Evolutionary conservation across 2,888 invertebrate genomes (phyloP), one percentile per base, ranked within the genome.

Genomic region (Miltochrista miniata): DNA sequence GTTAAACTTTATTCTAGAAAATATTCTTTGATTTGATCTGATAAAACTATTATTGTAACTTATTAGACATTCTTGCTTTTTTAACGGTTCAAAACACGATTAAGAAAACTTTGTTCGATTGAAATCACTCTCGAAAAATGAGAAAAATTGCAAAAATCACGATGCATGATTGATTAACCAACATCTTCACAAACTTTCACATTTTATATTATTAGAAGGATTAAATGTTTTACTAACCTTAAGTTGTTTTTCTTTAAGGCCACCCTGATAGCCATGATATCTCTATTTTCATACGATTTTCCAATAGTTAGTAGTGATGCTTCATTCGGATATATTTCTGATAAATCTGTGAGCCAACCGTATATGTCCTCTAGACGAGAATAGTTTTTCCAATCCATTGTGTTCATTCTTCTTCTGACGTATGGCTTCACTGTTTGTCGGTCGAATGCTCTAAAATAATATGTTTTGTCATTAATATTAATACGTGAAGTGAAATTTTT

Each of bases 311-410:
- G 8, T 10, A 48, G 0, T 29, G 81, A 76, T 1, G 94, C 86
- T 40, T 83, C 74, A 1, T 75, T 52, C 0, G 93, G 90, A 67
- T 93, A 81, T 5, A 68, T 54, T 0, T 59, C 66, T 0, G 81
- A 79, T 15, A 94, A 70, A 54, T 88, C 88, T 13, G 80, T 80
- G 8, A 95, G 64, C 93, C 94, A 95, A 1, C 72, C 73, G 58
- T 94, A 87, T 35, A 95, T 94, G 47, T 94, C 94, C 0, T 92
- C 79, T 9, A 94, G 67, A 0, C 85, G 85, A 65, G 93, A 92
- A 68, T 93, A 96, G 12, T 81, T 89, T 0, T 72, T 84, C 93
- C 95, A 95, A 45, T 83, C 75, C 45, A 81, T 89, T 0, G 85
- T 72, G 0, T 74, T 72, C 74, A 83, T 81, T 10, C 79, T 75